Evolutionary conservation across 2,113 vertebrate species (phyloP).

Genomic region (Dermatemys mawii): DNA sequence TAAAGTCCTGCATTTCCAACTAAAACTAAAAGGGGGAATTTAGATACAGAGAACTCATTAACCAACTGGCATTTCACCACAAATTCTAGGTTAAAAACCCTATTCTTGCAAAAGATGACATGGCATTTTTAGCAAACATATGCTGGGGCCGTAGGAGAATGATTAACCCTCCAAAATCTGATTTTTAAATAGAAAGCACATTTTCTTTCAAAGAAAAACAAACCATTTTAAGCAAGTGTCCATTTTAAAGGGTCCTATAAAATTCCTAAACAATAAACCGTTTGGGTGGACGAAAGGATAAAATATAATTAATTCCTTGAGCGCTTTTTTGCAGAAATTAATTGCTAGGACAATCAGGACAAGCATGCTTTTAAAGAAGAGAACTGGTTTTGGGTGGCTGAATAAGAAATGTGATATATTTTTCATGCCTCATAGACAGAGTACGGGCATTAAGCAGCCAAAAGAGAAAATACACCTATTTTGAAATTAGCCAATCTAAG

Average conservation of each 20-base stretch:
- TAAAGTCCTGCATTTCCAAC: constrained; percentile 27
- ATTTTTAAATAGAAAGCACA: neutral
- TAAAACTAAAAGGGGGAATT: constrained; percentile 9
- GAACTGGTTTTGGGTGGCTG: neutral
- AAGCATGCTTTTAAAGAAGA: neutral
- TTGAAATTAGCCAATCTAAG: constrained; percentile 30
- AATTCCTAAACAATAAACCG: neutral
- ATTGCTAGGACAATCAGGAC: constrained; percentile 33
- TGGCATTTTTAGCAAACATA: neutral
- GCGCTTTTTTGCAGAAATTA: constrained; percentile 51
- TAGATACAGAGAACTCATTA: constrained; percentile 20
- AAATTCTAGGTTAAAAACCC: neutral
- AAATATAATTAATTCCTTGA: constrained; percentile 50
- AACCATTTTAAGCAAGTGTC: neutral
- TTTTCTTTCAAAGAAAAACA: neutral
- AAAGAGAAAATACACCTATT: constrained; percentile 35
- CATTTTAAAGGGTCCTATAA: neutral
- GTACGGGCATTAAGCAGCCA: neutral
- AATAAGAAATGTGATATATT: neutral
- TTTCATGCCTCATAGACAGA: neutral
- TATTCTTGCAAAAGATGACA: fast-evolving
- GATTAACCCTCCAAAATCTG: neutral
- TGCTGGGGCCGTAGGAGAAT: neutral
- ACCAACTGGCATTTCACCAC: neutral
- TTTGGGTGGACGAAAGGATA: constrained; percentile 24